Base-by-base conservation (phyloP, 2,113 vertebrate species). In the Cynopterus brachyotis region DNA sequence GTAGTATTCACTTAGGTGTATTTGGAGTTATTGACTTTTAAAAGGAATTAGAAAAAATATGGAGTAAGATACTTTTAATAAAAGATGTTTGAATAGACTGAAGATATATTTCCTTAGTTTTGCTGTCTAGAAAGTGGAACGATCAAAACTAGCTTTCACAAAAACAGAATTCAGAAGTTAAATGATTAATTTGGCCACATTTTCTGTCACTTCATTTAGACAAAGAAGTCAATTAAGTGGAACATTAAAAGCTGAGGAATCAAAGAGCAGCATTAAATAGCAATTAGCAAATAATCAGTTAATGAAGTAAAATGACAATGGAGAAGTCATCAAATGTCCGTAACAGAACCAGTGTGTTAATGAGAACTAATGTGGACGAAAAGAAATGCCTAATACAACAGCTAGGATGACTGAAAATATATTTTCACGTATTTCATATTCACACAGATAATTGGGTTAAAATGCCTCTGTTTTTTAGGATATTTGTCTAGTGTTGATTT, bases 191-290 rank as follows among this genome's bases (percentile, higher is more conserved):
- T 84, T 24, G 76, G 12, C 13, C 35, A 59, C 40, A 89, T 73
- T 96, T 90, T 64, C 30, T 64, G 4, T 86, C 84, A 91, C 42
- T 78, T 94, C 59, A 90, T 91, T 94, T 95, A 96, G 45, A 94
- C 53, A 95, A 92, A 96, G 80, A 92, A 97, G 60, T 64, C 96
- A 95, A 96, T 97, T 96, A 96, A 92, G 75, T 81, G 32, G 96
- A 94, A 90, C 76, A 97, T 97, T 98, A 97, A 97, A 94, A 96
- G 75, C 88, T 96, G 84, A 97, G 96, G 96, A 97, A 96, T 96
- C 95, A 95, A 94, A 95, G 20, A 42, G 59, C 78, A 73, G 84
- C 80, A 95, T 96, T 97, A 96, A 95, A 96, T 92, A 94, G 80
- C 82, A 96, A 97, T 97, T 98, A 98, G 94, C 92, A 92, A 95